These are phyloP conservation scores for Hedychridium roseum DNA, from an alignment of 2,888 invertebrate genomes.

Conservation along the genomic window DNA sequence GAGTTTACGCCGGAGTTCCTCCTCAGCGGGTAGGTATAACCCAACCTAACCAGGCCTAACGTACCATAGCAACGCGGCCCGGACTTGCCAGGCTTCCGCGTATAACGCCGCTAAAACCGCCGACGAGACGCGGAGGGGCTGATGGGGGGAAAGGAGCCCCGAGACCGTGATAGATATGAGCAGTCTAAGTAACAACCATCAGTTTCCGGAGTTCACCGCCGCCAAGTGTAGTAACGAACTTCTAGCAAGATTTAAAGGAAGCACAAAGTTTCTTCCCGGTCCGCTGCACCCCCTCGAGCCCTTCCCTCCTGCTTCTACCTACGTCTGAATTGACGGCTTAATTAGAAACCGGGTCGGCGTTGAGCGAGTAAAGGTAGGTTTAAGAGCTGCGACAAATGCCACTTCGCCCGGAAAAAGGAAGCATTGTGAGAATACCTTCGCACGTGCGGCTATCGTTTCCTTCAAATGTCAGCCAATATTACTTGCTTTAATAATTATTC, in stretches of 20 bases:
- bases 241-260: conserved; percentile 48
- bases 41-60: conserved; percentile 21
- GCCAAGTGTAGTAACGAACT: conserved; percentile 47
- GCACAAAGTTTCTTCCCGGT: conserved; percentile 22
- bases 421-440: too few relatives aligned
- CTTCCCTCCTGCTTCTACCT: conserved; percentile 1
- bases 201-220: conserved; percentile 46
- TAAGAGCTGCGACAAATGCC: too few relatives aligned
- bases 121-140: conserved; percentile 14
- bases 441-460: too few relatives aligned
- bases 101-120: conserved; percentile 42
- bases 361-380: conserved; percentile 10
- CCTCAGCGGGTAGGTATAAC: conserved; percentile 22
- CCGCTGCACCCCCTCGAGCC: not conserved
- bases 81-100: conserved; percentile 37
- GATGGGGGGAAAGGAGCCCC: conserved; percentile 9
- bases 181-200: conserved; percentile 55
- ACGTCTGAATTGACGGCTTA: conserved; percentile 44
- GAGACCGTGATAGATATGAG: conserved; percentile 49
- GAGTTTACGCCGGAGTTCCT: conserved; percentile 44
- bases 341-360: conserved; percentile 41
- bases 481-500: too few relatives aligned
- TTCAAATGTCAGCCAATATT: too few relatives aligned
- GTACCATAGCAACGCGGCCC: conserved; percentile 5
- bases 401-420: too few relatives aligned